A percentile compares a stretch with the other conserved stretches of the same genome.
These are phyloP conservation scores for Heliconius cydno DNA, from an alignment of 2,888 invertebrate species.

Conservation along the genomic window DNA sequence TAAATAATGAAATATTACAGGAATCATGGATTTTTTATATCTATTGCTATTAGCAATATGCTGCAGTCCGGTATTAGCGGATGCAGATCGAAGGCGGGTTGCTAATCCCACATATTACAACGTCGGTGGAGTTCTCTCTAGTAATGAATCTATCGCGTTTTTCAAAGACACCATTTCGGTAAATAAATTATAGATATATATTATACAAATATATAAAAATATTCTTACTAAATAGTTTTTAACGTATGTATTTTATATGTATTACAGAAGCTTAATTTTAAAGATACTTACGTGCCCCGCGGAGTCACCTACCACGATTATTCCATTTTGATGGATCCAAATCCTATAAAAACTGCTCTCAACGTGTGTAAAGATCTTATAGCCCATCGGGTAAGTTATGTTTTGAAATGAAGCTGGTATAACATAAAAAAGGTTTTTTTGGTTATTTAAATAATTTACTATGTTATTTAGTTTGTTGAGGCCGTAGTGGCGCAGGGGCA, in stretches of 20 bases:
- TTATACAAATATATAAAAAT: too few species aligned
- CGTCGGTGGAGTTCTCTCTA: constrained; percentile 96
- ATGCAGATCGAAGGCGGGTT: constrained; percentile 68
- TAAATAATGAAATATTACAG: constrained; percentile 13
- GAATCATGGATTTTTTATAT: constrained; percentile 55
- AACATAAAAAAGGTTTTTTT: not conserved
- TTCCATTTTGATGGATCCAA: constrained; percentile 96
- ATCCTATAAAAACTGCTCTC: constrained; percentile 96
- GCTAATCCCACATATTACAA: constrained; percentile 90
- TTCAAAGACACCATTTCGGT: constrained; percentile 94
- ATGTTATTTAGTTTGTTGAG: too few species aligned
- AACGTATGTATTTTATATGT: not conserved
- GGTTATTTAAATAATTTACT: not conserved
- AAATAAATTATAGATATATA: constrained; percentile 60
- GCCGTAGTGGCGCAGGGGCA: too few species aligned
- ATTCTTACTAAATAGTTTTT: not conserved
- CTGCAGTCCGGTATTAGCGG: constrained; percentile 55
- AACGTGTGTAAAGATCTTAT: constrained; percentile 97
- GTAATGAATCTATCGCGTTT: constrained; percentile 89
- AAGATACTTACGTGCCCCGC: constrained; percentile 90
- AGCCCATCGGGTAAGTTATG: constrained; percentile 87
- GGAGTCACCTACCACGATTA: constrained; percentile 94
- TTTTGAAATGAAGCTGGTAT: not conserved
- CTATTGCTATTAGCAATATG: constrained; percentile 50
- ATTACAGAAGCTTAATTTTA: constrained; percentile 92